Evolutionary conservation across 1,140 invertebrate genomes (phyloP), one percentile per base, ranked within the genome.

Genomic region (Augochlora pura): DNA sequence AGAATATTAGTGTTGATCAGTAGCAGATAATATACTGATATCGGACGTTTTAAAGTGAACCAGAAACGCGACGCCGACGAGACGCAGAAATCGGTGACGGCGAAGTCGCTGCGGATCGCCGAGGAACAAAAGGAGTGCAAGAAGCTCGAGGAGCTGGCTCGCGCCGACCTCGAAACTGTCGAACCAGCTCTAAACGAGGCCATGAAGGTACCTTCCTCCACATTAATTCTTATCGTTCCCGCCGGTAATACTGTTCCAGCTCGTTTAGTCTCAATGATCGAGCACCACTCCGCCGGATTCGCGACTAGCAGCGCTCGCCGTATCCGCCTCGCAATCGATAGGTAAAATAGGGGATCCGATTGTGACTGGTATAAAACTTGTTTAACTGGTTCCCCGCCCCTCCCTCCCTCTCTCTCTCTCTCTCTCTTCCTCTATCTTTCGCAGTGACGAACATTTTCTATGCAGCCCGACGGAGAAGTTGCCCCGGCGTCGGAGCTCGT

Each of bases 161-260:
- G 96, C 88, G 94, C 95, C 39, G 97, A 98, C 93, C 92, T 98
- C 23, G 95, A 96, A 81, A 95, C 95, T 85, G 97, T 97, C n/a
- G 95, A 98, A 93, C 97, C 97, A 1, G 96, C 97, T 7, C 90
- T 98, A 2, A 95, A 97, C 63, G 97, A 97, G 89, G 97, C 97
- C 59, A 95, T 96, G 80, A 95, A 95, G 92, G 96, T 96, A 65
- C 18, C 32, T 25, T 42, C 4, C 25, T 14, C 16, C 27, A 63
- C 42, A 18, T 25, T 72, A 27, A 46, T 39, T 69, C 63, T 64
- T 42, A 64, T 27, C 66, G 42, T 46, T 52, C 39, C 42, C 38
- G 32, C 32, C 38, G 64, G 14, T 52, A 46, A 67, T 52, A 52
- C 39, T 27, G 68, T 60, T 70, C 32, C 54, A 57, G 32, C 39